phyloP scores from a whole-genome alignment of 2,797 vertebrate genomes.

The Merluccius polli region DNA sequence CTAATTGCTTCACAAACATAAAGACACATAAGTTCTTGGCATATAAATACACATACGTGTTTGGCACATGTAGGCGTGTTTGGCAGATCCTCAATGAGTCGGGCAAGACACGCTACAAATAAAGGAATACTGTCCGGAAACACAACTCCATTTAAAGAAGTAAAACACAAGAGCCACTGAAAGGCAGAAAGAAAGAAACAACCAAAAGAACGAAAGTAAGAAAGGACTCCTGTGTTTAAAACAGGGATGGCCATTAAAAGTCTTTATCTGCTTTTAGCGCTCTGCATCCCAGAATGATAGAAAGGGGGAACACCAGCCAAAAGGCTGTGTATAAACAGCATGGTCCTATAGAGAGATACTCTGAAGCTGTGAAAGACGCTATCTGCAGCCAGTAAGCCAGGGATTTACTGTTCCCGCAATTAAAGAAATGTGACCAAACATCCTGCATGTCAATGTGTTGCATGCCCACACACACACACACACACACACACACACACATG shows the following conservation, averaged over 20 bases:
- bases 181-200: constrained; percentile 44
- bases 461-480: constrained; percentile 42
- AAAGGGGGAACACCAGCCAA: constrained; percentile 36
- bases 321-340: constrained; percentile 59
- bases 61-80: constrained; percentile 10
- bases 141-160: constrained; percentile 32
- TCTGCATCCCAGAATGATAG: constrained; percentile 19
- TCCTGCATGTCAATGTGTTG: constrained; percentile 51
- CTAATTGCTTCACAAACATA: neutral
- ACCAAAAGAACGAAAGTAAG: neutral
- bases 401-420: constrained; percentile 62
- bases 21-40: neutral
- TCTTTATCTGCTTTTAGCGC: constrained; percentile 67
- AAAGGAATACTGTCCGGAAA: constrained; percentile 5
- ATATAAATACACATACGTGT: neutral
- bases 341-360: constrained; percentile 37
- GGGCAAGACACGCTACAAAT: constrained; percentile 6
- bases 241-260: constrained; percentile 61
- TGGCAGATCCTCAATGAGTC: constrained; percentile 22
- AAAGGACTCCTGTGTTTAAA: constrained; percentile 51
- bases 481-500: constrained; percentile 19
- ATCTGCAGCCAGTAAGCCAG: constrained; percentile 50
- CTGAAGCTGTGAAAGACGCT: constrained; percentile 56
- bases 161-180: constrained; percentile 52
- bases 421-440: constrained; percentile 69